phyloP scores from a whole-genome alignment of 2,888 invertebrate genomes.

The Cantharis rustica region DNA sequence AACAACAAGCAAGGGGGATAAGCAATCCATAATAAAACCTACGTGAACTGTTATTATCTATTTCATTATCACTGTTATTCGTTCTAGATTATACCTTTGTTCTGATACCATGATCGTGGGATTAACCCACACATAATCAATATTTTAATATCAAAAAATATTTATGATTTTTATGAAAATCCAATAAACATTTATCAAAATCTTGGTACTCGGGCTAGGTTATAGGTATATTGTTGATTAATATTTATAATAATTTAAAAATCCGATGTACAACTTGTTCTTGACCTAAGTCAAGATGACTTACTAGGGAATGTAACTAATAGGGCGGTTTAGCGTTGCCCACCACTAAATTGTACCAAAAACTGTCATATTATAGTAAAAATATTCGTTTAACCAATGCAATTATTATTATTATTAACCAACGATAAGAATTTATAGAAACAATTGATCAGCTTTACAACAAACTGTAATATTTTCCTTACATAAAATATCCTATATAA shows the following conservation, averaged over 20 bases:
- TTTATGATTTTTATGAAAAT: neutral
- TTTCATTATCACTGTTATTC: neutral
- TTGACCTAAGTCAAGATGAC: too few relatives aligned
- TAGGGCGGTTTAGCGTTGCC: too few relatives aligned
- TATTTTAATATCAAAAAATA: neutral
- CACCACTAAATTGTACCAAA: too few relatives aligned
- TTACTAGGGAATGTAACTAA: too few relatives aligned
- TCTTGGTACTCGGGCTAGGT: neutral
- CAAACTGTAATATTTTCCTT: neutral
- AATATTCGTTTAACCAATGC: too few relatives aligned
- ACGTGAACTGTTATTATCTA: neutral
- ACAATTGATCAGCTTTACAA: too few relatives aligned
- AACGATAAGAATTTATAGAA: too few relatives aligned
- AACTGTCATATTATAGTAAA: too few relatives aligned
- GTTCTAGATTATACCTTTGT: too few relatives aligned
- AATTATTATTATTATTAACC: too few relatives aligned
- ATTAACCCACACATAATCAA: neutral
- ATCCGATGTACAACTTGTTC: neutral
- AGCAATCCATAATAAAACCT: neutral
- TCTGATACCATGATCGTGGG: neutral
- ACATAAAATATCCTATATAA: neutral
- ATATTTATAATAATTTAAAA: neutral
- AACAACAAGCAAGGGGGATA: neutral
- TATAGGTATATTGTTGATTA: neutral
- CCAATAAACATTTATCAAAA: neutral